phyloP scores from a whole-genome alignment of 2,113 vertebrate genomes.

The Chloropsis cyanopogon region DNA sequence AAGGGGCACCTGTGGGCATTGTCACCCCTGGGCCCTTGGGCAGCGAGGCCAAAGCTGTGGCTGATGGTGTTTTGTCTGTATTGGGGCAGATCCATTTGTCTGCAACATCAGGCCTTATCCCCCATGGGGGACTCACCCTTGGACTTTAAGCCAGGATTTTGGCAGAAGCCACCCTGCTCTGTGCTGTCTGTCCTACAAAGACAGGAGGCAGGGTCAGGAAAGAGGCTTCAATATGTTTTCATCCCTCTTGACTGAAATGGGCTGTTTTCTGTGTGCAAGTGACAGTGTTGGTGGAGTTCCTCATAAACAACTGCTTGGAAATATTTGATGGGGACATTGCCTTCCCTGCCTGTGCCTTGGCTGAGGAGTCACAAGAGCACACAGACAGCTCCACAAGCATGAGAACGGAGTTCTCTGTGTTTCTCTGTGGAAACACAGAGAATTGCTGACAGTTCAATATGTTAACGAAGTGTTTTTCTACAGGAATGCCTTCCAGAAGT shows the following conservation, averaged over 20 bases:
- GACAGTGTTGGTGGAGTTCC: constrained; percentile 83
- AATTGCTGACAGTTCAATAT: neutral
- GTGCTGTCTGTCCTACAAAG: neutral
- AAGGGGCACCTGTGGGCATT: neutral
- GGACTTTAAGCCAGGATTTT: neutral
- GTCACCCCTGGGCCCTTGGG: rapidly evolving
- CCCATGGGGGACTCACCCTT: neutral
- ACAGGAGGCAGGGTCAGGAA: neutral
- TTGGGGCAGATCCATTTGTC: neutral
- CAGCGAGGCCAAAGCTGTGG: neutral
- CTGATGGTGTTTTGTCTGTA: neutral
- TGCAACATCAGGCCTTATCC: neutral
- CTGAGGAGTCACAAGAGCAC: constrained; percentile 75
- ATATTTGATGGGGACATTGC: constrained; percentile 83
- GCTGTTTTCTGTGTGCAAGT: constrained; percentile 71
- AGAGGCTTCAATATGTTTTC: neutral
- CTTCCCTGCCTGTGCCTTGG: constrained; percentile 57
- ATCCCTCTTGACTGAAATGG: neutral
- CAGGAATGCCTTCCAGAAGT: neutral
- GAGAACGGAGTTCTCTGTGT: too few species aligned
- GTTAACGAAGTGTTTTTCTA: neutral
- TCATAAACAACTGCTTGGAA: constrained; percentile 85
- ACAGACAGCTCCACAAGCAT: constrained; percentile 76
- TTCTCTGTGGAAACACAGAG: neutral
- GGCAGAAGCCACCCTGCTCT: neutral